A percentile compares a stretch with the other conserved stretches of the same genome.
Evolutionary conservation across 2,113 vertebrate genomes (phyloP).

Genomic region (Emydura subglobosa): DNA sequence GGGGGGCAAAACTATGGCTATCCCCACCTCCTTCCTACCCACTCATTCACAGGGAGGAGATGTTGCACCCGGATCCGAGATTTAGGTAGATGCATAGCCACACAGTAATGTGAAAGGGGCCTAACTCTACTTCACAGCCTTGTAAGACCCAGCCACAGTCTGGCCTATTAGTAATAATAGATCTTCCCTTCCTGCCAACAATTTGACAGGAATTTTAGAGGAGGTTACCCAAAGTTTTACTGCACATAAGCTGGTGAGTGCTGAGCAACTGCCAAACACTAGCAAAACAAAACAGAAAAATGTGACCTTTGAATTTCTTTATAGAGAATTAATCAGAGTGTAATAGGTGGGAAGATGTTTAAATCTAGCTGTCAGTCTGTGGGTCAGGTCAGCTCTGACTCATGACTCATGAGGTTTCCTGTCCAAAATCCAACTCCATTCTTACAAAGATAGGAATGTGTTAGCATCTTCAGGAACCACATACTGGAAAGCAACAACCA

Average conservation of each 20-base stretch:
- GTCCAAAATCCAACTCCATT: background rate
- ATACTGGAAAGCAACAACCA: background rate
- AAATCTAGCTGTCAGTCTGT: background rate
- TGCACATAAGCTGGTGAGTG: background rate
- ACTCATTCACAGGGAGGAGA: background rate
- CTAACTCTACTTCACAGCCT: background rate
- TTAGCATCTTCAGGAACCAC: background rate
- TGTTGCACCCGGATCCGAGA: background rate
- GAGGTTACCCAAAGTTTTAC: background rate
- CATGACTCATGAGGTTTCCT: background rate
- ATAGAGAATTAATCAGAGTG: background rate
- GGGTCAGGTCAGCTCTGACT: background rate
- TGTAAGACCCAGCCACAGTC: background rate
- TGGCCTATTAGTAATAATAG: background rate
- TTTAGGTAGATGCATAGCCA: background rate
- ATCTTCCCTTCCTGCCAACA: background rate
- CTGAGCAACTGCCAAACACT: background rate
- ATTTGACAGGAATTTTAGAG: background rate
- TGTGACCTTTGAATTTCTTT: background rate
- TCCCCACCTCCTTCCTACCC: background rate
- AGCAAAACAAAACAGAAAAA: slow-evolving; percentile 1
- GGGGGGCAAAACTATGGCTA: background rate
- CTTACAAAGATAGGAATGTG: background rate
- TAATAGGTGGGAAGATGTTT: fast-evolving
- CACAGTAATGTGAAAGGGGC: background rate